A percentile compares a stretch with the other conserved stretches of the same genome.
Evolutionary conservation across 2,113 vertebrate species (phyloP).

Genomic region (Actenoides lindsayi): DNA sequence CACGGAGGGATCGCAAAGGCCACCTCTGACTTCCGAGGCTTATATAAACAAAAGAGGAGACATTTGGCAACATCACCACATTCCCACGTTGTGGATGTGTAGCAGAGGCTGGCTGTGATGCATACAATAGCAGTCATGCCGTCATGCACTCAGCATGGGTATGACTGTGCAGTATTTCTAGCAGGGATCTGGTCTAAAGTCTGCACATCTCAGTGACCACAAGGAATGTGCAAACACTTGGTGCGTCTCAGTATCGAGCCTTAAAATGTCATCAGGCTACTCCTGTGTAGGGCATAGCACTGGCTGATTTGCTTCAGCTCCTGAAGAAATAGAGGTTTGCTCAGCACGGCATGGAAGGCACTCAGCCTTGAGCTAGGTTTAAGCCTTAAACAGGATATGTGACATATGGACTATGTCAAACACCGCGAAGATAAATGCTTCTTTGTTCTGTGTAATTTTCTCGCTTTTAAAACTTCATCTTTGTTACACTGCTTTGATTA

Average conservation of each 20-base stretch:
- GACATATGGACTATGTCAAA: conserved; percentile 53
- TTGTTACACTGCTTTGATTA: conserved; percentile 24
- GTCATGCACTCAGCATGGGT: not conserved
- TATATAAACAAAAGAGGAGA: conserved; percentile 41
- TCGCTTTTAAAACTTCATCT: conserved; percentile 42
- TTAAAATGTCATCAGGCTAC: not conserved
- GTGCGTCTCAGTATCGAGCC: not conserved
- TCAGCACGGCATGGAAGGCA: not conserved
- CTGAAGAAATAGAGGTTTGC: not conserved
- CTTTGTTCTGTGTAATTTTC: conserved; percentile 20
- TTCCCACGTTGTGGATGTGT: conserved; percentile 24
- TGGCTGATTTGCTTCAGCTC: not conserved
- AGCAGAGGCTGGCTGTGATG: not conserved
- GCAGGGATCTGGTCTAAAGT: not conserved
- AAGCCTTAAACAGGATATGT: not conserved
- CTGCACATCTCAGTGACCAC: not conserved
- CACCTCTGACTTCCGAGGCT: conserved; percentile 49
- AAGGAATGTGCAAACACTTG: not conserved
- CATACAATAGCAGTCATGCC: not conserved
- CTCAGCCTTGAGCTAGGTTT: not conserved
- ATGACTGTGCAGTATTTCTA: not conserved
- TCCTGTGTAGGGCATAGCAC: not conserved
- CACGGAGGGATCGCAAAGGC: not conserved
- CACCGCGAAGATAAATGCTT: conserved; percentile 20
- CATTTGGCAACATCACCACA: conserved; percentile 19